Conservation (phyloP, 2,888 invertebrate species). For the Achlya flavicornis region DNA sequence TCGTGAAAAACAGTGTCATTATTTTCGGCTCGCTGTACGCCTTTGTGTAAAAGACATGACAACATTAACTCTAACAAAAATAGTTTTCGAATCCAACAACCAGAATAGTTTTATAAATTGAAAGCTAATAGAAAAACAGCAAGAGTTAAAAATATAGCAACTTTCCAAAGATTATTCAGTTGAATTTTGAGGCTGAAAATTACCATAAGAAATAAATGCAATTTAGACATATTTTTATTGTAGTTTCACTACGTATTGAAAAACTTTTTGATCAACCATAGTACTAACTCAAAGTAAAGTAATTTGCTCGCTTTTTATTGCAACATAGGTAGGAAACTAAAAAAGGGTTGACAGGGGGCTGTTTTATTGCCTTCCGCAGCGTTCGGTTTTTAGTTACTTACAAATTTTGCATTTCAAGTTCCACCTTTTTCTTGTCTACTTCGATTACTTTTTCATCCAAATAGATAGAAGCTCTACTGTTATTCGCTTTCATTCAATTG, state of each 20-base stretch:
- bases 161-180: too few relatives aligned
- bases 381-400: slow-evolving; percentile 33
- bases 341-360: slow-evolving; percentile 40
- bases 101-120: too few relatives aligned
- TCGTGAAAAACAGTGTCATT: not conserved
- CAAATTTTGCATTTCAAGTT: slow-evolving; percentile 30
- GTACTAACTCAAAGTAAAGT: slow-evolving; percentile 14
- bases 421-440: slow-evolving; percentile 36
- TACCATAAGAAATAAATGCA: too few relatives aligned
- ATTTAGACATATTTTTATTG: too few relatives aligned
- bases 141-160: too few relatives aligned
- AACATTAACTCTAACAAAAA: too few relatives aligned
- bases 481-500: not conserved
- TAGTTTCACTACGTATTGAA: too few relatives aligned
- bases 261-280: not conserved
- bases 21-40: not conserved
- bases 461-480: slow-evolving; percentile 16
- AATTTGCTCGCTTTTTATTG: slow-evolving; percentile 22
- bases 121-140: too few relatives aligned
- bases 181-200: too few relatives aligned
- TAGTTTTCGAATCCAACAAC: too few relatives aligned
- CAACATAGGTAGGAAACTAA: slow-evolving; percentile 22
- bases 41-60: not conserved
- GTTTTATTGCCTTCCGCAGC: slow-evolving; percentile 34
- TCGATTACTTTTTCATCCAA: slow-evolving; percentile 12